These are phyloP conservation scores for Nymphalis io DNA, from an alignment of 1,140 invertebrate genomes.

Conservation along the genomic window DNA sequence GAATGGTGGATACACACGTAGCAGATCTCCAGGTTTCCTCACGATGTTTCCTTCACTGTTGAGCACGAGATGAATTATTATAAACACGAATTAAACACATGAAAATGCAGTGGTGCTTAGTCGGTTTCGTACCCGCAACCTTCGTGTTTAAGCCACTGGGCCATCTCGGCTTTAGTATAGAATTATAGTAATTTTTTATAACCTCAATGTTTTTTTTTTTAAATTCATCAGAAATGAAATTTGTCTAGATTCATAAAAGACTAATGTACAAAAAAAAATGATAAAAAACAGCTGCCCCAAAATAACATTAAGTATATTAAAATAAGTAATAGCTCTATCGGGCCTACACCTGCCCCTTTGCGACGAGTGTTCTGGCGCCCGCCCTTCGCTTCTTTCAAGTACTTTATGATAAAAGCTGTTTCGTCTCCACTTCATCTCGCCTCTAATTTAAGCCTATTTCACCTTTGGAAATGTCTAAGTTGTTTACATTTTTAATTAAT, in stretches of 20 bases:
- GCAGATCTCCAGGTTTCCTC: too few relatives aligned
- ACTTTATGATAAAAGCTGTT: conserved; percentile 32
- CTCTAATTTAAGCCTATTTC: conserved; percentile 20
- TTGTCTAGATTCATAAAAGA: neutral
- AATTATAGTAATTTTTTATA: too few relatives aligned
- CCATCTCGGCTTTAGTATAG: too few relatives aligned
- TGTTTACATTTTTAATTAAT: neutral
- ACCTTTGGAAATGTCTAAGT: conserved; percentile 16
- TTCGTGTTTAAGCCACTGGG: too few relatives aligned
- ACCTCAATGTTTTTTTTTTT: too few relatives aligned
- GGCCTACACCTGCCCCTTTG: conserved; percentile 60
- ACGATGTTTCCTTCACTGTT: too few relatives aligned
- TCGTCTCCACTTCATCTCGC: conserved; percentile 24
- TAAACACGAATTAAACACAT: too few relatives aligned
- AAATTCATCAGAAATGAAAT: too few relatives aligned
- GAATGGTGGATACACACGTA: too few relatives aligned
- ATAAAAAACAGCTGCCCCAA: conserved; percentile 44
- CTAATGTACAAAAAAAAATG: neutral
- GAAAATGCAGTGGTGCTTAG: too few relatives aligned
- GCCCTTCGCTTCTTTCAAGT: conserved; percentile 20
- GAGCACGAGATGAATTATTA: too few relatives aligned
- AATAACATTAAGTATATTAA: conserved; percentile 70
- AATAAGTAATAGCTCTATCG: conserved; percentile 74
- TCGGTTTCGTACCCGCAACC: too few relatives aligned
- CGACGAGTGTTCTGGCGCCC: conserved; percentile 13